These are phyloP conservation scores for Cercopithecus neglectus DNA, from an alignment of 2,797 vertebrate species.

Conservation along the genomic window DNA sequence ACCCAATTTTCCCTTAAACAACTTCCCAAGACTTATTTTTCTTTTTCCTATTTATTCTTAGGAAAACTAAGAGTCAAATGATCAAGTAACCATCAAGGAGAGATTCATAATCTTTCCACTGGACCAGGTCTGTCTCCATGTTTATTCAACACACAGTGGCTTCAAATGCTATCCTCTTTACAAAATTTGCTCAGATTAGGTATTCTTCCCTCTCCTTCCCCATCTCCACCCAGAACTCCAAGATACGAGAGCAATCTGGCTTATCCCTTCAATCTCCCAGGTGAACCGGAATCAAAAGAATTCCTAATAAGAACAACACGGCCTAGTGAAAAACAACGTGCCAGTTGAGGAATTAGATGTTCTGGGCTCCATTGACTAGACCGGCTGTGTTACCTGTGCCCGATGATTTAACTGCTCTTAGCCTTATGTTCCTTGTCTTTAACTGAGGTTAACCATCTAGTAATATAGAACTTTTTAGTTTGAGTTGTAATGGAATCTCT, in stretches of 20 bases:
- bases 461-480: background rate
- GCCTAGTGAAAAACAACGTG: background rate
- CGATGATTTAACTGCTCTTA: background rate
- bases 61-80: background rate
- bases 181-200: background rate
- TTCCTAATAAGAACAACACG: background rate
- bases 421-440: background rate
- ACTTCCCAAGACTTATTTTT: background rate
- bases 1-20: background rate
- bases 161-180: background rate
- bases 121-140: background rate
- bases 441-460: background rate
- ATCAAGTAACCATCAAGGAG: background rate
- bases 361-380: background rate
- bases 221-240: background rate
- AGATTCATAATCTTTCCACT: background rate
- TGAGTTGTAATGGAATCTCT: background rate
- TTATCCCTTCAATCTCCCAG: background rate
- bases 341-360: background rate
- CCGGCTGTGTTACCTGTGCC: accelerated
- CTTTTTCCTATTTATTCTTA: background rate
- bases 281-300: background rate
- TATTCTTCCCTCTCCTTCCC: background rate
- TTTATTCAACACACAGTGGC: background rate
- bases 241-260: background rate